Evolutionary conservation across 2,797 vertebrate species (phyloP), one percentile per base, ranked within the genome.

Genomic region (Sebastes minor): DNA sequence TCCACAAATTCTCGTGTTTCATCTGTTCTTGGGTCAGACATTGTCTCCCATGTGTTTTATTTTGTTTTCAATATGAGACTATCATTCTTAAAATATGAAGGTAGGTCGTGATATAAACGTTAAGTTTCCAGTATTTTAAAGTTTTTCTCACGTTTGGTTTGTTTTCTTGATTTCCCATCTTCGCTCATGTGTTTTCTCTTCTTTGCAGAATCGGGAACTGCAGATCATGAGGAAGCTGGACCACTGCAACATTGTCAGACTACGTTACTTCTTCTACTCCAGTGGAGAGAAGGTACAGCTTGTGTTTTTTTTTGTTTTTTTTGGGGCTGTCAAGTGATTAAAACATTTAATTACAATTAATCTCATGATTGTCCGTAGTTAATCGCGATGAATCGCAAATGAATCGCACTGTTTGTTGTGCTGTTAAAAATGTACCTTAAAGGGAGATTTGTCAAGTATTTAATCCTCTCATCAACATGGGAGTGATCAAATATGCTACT

Each of bases 211-310:
- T 88, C 97, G 97, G 68, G 97, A 98, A 86, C 95, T 98, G 59
- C 97, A 98, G 94, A 98, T 98, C 75, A 98, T 98, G 97, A 96
- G 97, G 82, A 97, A 97, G 86, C 87, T 98, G 92, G 97, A 98
- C 89, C 97, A 98, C 94, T 97, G 97, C 94, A 98, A 98, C 91
- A 97, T 98, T 1, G 97, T 98, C 80, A 94, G 97, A 75, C 95
- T 98, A 89, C 96, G 97, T 75, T 98, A 97, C 91, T 98, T 97
- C 94, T 98, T 98, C 94, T 98, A 98, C 95, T 97, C 97, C 89
- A 97, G 96, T 18, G 97, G 97, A 38, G 97, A 98, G 88, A 98
- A 98, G 97, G 97, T 97, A 83, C 20, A 56, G 18, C 52, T 33
- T 6, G 5, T 12, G 7, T 20, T n/a, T 49, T 9, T 9, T 22